Conservation (phyloP, 2,888 invertebrate species). For the Ryuthela nishihirai region DNA sequence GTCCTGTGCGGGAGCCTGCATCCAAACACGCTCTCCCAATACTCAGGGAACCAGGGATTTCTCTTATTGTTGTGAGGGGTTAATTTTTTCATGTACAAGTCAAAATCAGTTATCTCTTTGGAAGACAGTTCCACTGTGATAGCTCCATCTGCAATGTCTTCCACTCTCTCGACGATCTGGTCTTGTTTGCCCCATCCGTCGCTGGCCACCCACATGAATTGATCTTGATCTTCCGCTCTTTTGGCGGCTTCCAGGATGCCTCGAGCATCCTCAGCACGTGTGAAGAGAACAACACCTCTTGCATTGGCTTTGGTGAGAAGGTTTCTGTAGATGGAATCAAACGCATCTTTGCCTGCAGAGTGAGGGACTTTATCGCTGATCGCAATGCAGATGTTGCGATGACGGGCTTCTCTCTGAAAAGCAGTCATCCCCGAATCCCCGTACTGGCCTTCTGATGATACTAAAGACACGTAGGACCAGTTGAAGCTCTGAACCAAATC, state of each 20-base stretch:
- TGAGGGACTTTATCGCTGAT: constrained; percentile 63
- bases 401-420: constrained; percentile 64
- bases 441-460: constrained; percentile 68
- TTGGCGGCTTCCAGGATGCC: constrained; percentile 61
- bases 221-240: constrained; percentile 49
- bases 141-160: constrained; percentile 66
- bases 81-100: constrained; percentile 63
- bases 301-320: constrained; percentile 60
- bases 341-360: constrained; percentile 59
- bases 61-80: constrained; percentile 59
- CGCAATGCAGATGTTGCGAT: constrained; percentile 68
- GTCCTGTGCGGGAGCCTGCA: constrained; percentile 53
- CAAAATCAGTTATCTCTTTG: constrained; percentile 61
- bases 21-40: constrained; percentile 67
- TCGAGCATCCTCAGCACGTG: constrained; percentile 67
- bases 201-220: constrained; percentile 59
- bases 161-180: constrained; percentile 62
- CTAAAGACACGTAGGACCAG: constrained; percentile 69
- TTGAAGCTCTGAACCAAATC: constrained; percentile 65
- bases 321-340: constrained; percentile 60
- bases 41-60: constrained; percentile 72
- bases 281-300: constrained; percentile 68
- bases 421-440: constrained; percentile 71
- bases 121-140: constrained; percentile 68
- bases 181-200: constrained; percentile 67